Evolutionary conservation across 2,113 vertebrate species (phyloP).

Genomic region (Tetraodon nigroviridis): DNA sequence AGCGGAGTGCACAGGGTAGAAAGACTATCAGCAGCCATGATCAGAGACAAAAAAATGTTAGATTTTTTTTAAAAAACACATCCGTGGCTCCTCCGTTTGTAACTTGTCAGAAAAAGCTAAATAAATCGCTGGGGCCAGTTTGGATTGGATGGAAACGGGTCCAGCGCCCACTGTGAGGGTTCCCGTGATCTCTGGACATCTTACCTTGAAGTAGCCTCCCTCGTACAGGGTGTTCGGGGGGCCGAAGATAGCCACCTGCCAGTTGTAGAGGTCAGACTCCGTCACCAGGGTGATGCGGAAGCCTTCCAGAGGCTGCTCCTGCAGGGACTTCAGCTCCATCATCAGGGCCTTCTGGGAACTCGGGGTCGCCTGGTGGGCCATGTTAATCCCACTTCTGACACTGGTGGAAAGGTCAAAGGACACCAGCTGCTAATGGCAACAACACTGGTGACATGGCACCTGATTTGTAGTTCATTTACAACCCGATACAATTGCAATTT

Average conservation of each 20-base stretch:
- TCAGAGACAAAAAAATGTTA: too few species aligned
- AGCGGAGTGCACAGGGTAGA: constrained; percentile 12
- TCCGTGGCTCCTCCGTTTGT: background rate
- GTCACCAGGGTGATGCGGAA: constrained; percentile 93
- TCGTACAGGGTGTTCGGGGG: constrained; percentile 92
- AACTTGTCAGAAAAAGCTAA: too few species aligned
- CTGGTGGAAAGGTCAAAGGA: background rate
- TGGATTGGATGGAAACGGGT: background rate
- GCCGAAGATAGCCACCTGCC: constrained; percentile 94
- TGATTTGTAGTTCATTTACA: too few species aligned
- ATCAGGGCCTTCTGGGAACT: constrained; percentile 95
- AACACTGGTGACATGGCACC: too few species aligned
- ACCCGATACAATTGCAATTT: too few species aligned
- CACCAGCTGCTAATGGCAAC: too few species aligned
- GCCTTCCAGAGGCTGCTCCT: constrained; percentile 92
- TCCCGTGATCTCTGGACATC: constrained; percentile 4
- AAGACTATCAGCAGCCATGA: background rate
- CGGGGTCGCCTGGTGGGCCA: constrained; percentile 96
- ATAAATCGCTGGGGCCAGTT: too few species aligned
- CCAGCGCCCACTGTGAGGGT: background rate
- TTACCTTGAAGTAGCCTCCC: constrained; percentile 95
- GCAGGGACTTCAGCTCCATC: constrained; percentile 93
- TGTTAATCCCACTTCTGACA: constrained; percentile 64
- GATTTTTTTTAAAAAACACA: background rate
- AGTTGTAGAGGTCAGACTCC: constrained; percentile 93